These are phyloP conservation scores for Agapostemon virescens DNA, from an alignment of 2,888 invertebrate species.

Conservation along the genomic window DNA sequence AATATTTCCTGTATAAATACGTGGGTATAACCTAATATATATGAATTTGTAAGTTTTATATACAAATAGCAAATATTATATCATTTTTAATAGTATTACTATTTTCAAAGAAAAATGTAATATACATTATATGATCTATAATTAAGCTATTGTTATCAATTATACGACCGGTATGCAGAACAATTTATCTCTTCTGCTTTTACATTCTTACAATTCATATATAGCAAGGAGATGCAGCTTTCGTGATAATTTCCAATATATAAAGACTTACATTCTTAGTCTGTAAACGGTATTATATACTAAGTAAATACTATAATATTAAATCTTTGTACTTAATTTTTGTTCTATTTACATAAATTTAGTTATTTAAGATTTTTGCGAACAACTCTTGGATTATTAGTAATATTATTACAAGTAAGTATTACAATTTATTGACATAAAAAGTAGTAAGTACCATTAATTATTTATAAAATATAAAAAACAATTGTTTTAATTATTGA, in stretches of 20 bases:
- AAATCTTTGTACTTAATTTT: not conserved
- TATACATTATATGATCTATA: not conserved
- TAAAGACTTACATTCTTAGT: not conserved
- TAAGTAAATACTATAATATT: not conserved
- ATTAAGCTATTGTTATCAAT: not conserved
- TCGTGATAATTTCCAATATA: not conserved
- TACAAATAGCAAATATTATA: not conserved
- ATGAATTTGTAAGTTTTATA: not conserved
- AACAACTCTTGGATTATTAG: not conserved
- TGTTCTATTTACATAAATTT: not conserved
- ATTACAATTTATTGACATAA: conserved; percentile 7
- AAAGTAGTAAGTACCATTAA: conserved; percentile 16
- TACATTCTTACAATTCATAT: not conserved
- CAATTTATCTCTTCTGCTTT: not conserved
- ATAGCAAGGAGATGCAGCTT: not conserved
- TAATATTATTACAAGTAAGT: not conserved
- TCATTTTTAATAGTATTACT: not conserved
- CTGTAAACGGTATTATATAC: not conserved
- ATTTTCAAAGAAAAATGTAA: not conserved
- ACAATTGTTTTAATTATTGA: not conserved
- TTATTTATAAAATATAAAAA: not conserved
- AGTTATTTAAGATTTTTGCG: not conserved
- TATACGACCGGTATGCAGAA: not conserved
- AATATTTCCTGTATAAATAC: not conserved
- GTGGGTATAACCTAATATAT: conserved; percentile 11